Percentiles rank a stretch among this genome's conserved stretches.
Evolutionary conservation across 92 coral and sea anemone genomes (phyloP).

Genomic region (Blastomussa wellsi): DNA sequence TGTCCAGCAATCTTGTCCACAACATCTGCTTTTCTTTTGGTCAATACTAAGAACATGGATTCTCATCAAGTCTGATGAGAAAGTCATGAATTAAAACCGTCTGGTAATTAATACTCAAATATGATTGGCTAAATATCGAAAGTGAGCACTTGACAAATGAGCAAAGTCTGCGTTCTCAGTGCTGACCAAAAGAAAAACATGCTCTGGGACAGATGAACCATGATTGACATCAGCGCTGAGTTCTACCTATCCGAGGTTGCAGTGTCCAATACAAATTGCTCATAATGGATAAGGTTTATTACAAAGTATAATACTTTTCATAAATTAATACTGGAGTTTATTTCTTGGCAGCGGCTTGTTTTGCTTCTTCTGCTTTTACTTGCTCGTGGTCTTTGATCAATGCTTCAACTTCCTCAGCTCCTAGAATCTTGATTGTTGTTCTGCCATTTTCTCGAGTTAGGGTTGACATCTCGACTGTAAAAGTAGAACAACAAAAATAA

Average conservation of each 20-base stretch:
- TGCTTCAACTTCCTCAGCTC: slow-evolving; percentile 69
- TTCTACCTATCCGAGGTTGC: neutral
- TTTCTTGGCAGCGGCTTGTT: slow-evolving; percentile 64
- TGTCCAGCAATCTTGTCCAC: too few species aligned
- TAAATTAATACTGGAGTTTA: slow-evolving; percentile 30
- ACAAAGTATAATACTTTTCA: neutral
- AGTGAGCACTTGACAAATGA: too few species aligned
- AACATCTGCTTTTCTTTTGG: too few species aligned
- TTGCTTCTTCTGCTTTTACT: slow-evolving; percentile 86
- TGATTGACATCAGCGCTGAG: neutral
- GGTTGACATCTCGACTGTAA: slow-evolving; percentile 90
- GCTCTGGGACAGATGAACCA: neutral
- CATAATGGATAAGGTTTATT: slow-evolving; percentile 2
- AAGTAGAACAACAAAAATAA: neutral
- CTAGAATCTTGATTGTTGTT: slow-evolving; percentile 78
- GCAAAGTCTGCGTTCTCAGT: too few species aligned
- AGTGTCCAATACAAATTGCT: neutral
- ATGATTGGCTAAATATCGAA: too few species aligned
- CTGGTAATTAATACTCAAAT: too few species aligned
- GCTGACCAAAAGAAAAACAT: too few species aligned
- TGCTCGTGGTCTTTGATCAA: slow-evolving; percentile 83
- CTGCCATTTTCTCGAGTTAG: slow-evolving; percentile 85
- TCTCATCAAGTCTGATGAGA: too few species aligned
- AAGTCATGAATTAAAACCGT: too few species aligned
- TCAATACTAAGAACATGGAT: too few species aligned